phyloP scores from a whole-genome alignment of 1,140 invertebrate genomes.

The Drosophila burlai region DNA sequence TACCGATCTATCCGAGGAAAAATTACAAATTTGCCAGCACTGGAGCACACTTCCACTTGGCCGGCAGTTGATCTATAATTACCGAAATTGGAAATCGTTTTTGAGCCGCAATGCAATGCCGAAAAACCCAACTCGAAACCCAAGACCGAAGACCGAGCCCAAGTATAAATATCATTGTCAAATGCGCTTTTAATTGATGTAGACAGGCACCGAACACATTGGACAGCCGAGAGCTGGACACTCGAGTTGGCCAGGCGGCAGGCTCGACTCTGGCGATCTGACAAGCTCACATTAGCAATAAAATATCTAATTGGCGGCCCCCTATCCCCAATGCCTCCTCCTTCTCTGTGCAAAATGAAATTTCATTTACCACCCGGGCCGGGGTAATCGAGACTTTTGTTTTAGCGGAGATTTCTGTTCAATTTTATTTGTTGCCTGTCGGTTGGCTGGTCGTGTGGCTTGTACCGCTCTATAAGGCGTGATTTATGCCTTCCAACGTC shows the following conservation, averaged over 20 bases:
- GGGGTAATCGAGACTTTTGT: slow-evolving; percentile 77
- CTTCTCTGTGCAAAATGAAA: slow-evolving; percentile 52
- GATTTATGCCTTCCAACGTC: slow-evolving; percentile 73
- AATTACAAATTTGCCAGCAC: slow-evolving; percentile 9
- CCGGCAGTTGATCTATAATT: slow-evolving; percentile 32
- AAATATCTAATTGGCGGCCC: slow-evolving; percentile 78
- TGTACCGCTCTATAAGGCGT: slow-evolving; percentile 72
- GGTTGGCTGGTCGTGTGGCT: slow-evolving; percentile 37
- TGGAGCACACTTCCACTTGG: slow-evolving; percentile 13
- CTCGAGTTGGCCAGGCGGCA: slow-evolving; percentile 48
- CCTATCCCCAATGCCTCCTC: slow-evolving; percentile 10
- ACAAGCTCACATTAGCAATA: slow-evolving; percentile 82
- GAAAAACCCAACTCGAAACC: slow-evolving; percentile 1
- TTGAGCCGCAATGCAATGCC: slow-evolving; percentile 3
- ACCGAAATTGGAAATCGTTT: slow-evolving; percentile 27
- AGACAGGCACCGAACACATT: slow-evolving; percentile 76
- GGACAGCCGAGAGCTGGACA: slow-evolving; percentile 75
- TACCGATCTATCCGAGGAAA: neutral
- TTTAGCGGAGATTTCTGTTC: slow-evolving; percentile 52
- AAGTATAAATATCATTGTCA: slow-evolving; percentile 80
- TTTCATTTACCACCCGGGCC: slow-evolving; percentile 63
- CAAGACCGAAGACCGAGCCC: slow-evolving; percentile 30
- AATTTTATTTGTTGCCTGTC: slow-evolving; percentile 51
- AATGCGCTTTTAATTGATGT: slow-evolving; percentile 83
- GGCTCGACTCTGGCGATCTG: slow-evolving; percentile 42